Evolutionary conservation across 2,888 invertebrate species (phyloP), one percentile per base, ranked within the genome.

Genomic region (Parnassius mnemosyne): DNA sequence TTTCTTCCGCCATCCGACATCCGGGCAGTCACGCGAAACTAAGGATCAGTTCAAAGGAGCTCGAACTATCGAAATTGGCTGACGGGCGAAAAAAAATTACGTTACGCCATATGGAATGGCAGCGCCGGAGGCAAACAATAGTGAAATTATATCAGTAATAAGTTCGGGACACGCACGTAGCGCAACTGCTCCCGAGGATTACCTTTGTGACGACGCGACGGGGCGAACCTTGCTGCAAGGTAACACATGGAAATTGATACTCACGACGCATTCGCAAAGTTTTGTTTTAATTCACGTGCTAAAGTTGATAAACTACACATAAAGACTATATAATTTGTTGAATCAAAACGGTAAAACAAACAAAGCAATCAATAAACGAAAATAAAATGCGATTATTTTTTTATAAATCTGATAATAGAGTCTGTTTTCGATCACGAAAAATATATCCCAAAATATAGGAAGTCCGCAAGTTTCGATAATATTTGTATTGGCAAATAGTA

Each of bases 131-230:
- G 88, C 88, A 78, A 80, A 91, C 90, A 91, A 91, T 90, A 85
- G 89, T 81, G 83, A 77, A 89, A 91, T 91, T 91, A 91, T 86
- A 78, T 83, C 80, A 74, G 83, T 91, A 91, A 91, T 91, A 90
- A 89, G 84, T 84, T 75, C 77, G 66, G 78, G 83, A 84, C 90
- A 90, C 91, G 90, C 90, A 86, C 84, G 72, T 61, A 68, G 65
- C 72, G 69, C 89, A 89, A 89, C 90, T 89, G 89, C 84, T 84
- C 67, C 71, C 60, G 67, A 53, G 70, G 69, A 73, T 67, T 72
- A 74, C 73, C 72, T 76, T 77, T 75, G 74, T 73, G 67, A 69
- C 60, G 60, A 64, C 66, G 56, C 60, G 60, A 64, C 66, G 56
- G 46, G 47, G 43, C 11, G 50, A 52, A 34, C 56, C 56, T 52